Evolutionary conservation across 2,888 invertebrate species (phyloP), one percentile per base, ranked within the genome.

Genomic region (Mellilla xanthometata): DNA sequence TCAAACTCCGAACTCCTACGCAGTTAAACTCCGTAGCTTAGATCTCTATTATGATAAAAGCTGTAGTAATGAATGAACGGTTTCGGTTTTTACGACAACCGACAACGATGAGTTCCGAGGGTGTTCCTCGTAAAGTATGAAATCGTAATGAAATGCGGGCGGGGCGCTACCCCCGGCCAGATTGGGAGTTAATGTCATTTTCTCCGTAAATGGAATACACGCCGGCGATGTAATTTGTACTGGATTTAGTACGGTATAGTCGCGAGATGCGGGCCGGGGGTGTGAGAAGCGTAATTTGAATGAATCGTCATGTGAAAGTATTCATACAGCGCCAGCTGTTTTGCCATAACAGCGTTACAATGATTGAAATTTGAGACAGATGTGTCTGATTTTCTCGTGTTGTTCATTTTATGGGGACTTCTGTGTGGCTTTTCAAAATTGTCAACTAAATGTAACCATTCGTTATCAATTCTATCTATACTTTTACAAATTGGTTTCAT

Each of bases 121-220:
- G 40, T 46, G 32, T 41, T 31, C 38, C 38, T 43, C 49, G 46
- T 60, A 58, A 62, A 64, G 65, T 70, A 68, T 65, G 52, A 58
- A 62, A 63, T 46, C 40, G 55, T 60, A 63, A 66, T 62, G 58
- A 67, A 65, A 63, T 56, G 54, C 35, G 24, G 49, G 40, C 44
- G 36, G 19, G 22, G 24, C 24, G n/a, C 19, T 22, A 12, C 15
- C 28, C 39, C 39, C 47, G 46, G 41, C 56, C 54, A 52, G 62
- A 69, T 74, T 68, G 66, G 54, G 44, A 56, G 54, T 52, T 72
- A 72, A 73, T 60, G 52, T 56, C 48, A 54, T 75, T 74, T 66
- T 52, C 47, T 35, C 51, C 49, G 54, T 57, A 65, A 65, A 65
- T 69, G 60, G 61, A 53, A 62, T 53, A 61, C 40, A 48, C 57